A percentile compares a stretch with the other conserved stretches of the same genome.
phyloP scores from a whole-genome alignment of 2,113 vertebrate species.

The Camelus dromedarius region DNA sequence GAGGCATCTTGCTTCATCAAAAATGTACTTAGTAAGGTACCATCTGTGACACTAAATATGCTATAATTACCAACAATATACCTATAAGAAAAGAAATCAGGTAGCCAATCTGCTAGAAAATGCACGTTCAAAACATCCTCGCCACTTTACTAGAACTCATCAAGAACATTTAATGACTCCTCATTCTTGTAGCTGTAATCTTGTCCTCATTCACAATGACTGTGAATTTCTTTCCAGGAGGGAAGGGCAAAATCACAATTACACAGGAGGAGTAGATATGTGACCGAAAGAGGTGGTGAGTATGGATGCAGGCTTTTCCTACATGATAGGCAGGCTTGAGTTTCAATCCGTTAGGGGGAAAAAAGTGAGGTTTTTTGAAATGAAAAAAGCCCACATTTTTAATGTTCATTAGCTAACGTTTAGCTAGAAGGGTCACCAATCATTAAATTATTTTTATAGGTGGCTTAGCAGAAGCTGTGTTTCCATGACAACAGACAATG shows the following conservation, averaged over 20 bases:
- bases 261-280: background rate
- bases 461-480: slow-evolving; percentile 58
- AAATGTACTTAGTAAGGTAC: background rate
- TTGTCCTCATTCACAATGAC: background rate
- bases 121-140: background rate
- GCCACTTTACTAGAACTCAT: background rate
- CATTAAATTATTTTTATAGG: slow-evolving; percentile 68
- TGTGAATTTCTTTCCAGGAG: slow-evolving; percentile 13
- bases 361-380: background rate
- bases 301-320: background rate
- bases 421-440: slow-evolving; percentile 58
- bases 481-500: slow-evolving; percentile 71
- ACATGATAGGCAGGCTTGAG: background rate
- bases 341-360: background rate
- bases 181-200: slow-evolving; percentile 9
- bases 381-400: background rate
- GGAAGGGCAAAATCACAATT: background rate
- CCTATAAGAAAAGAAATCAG: slow-evolving; percentile 30
- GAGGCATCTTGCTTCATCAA: background rate
- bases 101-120: slow-evolving; percentile 13
- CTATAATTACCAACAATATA: background rate
- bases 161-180: slow-evolving; percentile 1
- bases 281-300: background rate
- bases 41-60: background rate
- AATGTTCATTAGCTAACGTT: slow-evolving; percentile 66